Evolutionary conservation across 2,113 vertebrate genomes (phyloP), one percentile per base, ranked within the genome.

Genomic region (Nibea albiflora): DNA sequence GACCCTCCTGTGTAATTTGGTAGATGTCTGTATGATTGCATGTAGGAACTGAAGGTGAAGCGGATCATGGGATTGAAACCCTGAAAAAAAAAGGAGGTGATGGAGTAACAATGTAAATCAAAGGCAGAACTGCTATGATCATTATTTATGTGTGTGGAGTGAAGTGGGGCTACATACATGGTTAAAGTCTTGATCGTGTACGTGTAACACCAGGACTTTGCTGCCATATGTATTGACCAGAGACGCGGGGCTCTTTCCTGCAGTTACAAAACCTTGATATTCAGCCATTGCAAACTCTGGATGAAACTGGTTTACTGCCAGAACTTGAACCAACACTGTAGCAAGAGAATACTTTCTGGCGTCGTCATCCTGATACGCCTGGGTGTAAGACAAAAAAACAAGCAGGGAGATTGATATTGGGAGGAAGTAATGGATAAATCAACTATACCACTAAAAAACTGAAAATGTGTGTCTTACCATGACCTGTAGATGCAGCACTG

Each of bases 301-400:
- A 4, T 87, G 57, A 73, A 94, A 94, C 17, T 24, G 83, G 71
- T 96, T 96, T 50, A 81, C 84, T 12, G 95, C 92, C 62, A 95
- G 65, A 62, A 96, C 77, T 47, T 76, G 79, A 58, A 97, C 92
- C 42, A 93, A 65, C 39, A 90, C 95, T 17, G 94, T 91, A 4
- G 96, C 92, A 63, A 97, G 89, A 3, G 93, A 88, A 62, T 95
- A 96, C 68, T 97, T 97, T 84, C 92, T 95, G 69, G 92, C 92
- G 63, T 96, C 96, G 11, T 96, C 77, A 16, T 93, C 88, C 73
- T 96, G 96, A 63, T 91, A 95, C 2, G 95, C 95, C 96, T 96
- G 73, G 8, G 42, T 63, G 35, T 53, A 58, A 80, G 57, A 81
- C 54, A 81, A 0, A 66, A 5, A 65, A 17, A 68, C 20, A 68